Conservation (phyloP, 2,888 invertebrate genomes). For the Timandra comae region DNA sequence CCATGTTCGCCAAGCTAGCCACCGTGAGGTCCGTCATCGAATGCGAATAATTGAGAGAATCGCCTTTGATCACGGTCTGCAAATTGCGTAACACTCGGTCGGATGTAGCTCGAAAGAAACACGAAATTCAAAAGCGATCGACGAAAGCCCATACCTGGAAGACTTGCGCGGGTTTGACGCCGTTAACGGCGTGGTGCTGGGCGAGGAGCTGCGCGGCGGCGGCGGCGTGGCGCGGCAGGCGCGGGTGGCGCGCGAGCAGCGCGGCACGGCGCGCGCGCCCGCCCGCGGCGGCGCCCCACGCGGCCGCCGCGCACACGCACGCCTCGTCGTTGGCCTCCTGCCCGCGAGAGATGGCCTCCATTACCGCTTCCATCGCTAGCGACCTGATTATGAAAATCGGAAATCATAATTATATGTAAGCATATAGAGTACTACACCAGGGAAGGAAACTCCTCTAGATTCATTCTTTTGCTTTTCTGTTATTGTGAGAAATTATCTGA, state of each 20-base stretch:
- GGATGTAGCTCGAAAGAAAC: neutral
- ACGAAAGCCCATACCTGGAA: slow-evolving; percentile 52
- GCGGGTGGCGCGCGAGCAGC: slow-evolving; percentile 36
- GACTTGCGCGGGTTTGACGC: slow-evolving; percentile 80
- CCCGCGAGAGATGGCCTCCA: slow-evolving; percentile 90
- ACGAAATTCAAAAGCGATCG: neutral
- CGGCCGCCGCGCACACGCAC: slow-evolving; percentile 86
- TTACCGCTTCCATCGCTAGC: slow-evolving; percentile 87
- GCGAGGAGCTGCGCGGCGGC: slow-evolving; percentile 88
- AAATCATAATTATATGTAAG: too few relatives aligned
- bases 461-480: too few relatives aligned
- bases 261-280: slow-evolving; percentile 82
- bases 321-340: slow-evolving; percentile 92
- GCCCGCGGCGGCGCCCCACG: slow-evolving; percentile 81
- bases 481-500: too few relatives aligned
- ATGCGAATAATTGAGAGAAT: slow-evolving; percentile 90
- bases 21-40: slow-evolving; percentile 88
- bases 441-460: too few relatives aligned
- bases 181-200: slow-evolving; percentile 84
- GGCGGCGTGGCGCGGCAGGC: slow-evolving; percentile 83
- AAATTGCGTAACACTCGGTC: slow-evolving; percentile 1
- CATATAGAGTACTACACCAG: too few relatives aligned
- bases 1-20: slow-evolving; percentile 87
- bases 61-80: slow-evolving; percentile 88
- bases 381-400: slow-evolving; percentile 77